Evolutionary conservation across 2,888 invertebrate genomes (phyloP).

Genomic region (Creontiades dilutus): DNA sequence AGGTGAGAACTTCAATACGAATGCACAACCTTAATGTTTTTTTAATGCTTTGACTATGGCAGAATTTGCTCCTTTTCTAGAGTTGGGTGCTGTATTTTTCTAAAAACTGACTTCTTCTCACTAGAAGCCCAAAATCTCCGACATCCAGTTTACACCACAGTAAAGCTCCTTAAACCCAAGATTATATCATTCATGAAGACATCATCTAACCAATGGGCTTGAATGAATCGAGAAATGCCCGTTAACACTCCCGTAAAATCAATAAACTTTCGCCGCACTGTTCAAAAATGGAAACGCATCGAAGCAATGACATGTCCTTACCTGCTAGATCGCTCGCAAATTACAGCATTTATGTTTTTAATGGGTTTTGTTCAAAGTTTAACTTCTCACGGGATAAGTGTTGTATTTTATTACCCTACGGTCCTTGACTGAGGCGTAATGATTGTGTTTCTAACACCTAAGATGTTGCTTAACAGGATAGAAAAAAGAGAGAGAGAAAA

Average conservation of each 20-base stretch:
- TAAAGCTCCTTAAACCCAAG: no score
- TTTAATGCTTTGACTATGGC: no score
- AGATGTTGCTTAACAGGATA: not conserved
- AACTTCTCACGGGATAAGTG: slow-evolving; percentile 10
- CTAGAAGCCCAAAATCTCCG: no score
- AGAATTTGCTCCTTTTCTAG: no score
- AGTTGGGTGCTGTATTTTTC: no score
- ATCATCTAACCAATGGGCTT: not conserved
- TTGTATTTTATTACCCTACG: not conserved
- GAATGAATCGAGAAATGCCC: not conserved
- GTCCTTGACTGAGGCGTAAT: slow-evolving; percentile 13
- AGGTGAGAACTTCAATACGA: no score
- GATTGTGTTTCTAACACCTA: slow-evolving; percentile 12
- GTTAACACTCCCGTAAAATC: not conserved
- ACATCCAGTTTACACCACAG: no score
- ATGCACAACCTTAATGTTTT: no score
- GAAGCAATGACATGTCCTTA: not conserved
- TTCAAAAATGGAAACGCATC: not conserved
- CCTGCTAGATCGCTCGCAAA: not conserved
- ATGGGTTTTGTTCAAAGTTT: slow-evolving; percentile 19
- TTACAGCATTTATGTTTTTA: slow-evolving; percentile 8
- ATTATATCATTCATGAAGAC: no score
- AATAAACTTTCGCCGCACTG: slow-evolving; percentile 16
- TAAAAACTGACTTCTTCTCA: no score
- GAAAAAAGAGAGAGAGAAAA: not conserved